phyloP scores from a whole-genome alignment of 2,888 invertebrate species.

The Cryptosula pallasiana region DNA sequence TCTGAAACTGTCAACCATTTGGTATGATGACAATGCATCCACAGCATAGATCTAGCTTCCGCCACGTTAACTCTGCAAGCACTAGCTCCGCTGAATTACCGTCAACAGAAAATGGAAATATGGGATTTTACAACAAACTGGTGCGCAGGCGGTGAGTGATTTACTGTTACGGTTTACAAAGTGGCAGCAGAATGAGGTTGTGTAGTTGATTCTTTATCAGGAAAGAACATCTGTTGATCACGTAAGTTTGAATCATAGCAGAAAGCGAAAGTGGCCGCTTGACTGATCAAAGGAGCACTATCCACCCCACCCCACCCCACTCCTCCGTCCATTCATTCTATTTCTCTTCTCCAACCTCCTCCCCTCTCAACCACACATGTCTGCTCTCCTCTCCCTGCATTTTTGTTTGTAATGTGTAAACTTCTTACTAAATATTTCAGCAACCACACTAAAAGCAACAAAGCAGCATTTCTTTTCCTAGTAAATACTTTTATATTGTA shows the following conservation, averaged over 20 bases:
- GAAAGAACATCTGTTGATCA: too few relatives aligned
- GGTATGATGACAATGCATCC: slow-evolving; percentile 15
- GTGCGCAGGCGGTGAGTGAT: slow-evolving; percentile 11
- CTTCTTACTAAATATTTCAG: too few relatives aligned
- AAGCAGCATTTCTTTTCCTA: too few relatives aligned
- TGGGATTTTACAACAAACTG: slow-evolving; percentile 22
- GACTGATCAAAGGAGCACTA: too few relatives aligned
- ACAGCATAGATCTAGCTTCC: slow-evolving; percentile 11
- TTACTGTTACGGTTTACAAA: background rate
- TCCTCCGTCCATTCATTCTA: background rate
- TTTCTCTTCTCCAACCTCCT: background rate
- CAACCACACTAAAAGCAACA: too few relatives aligned
- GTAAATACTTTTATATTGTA: too few relatives aligned
- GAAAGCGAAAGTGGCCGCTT: too few relatives aligned
- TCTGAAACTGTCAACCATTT: background rate
- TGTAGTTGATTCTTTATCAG: too few relatives aligned
- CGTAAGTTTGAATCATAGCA: too few relatives aligned
- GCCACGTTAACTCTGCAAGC: background rate
- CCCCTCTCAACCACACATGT: background rate
- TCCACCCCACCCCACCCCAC: too few relatives aligned
- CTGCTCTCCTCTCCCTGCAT: background rate
- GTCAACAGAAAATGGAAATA: background rate
- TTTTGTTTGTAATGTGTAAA: too few relatives aligned
- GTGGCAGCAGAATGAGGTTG: too few relatives aligned
- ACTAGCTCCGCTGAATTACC: background rate